Conservation (phyloP, 1,140 invertebrate genomes). For the Meloidogyne chitwoodi region DNA sequence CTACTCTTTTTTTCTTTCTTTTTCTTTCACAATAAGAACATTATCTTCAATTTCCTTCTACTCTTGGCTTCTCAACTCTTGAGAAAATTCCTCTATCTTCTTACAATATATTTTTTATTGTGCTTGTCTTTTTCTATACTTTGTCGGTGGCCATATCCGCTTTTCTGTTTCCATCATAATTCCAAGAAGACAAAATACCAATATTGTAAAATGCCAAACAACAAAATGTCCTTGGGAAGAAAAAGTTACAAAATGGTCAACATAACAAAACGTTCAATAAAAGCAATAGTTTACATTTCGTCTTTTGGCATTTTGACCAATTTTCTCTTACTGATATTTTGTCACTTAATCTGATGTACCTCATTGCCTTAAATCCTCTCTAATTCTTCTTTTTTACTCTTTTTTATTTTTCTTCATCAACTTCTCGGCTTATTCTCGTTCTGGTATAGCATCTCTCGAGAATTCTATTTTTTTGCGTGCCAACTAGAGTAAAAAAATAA, state of each 20-base stretch:
- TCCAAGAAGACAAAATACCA: neutral
- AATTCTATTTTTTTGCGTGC: neutral
- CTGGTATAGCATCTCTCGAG: neutral
- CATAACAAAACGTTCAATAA: neutral
- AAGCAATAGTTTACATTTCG: neutral
- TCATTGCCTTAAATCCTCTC: no score
- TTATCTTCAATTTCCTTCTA: neutral
- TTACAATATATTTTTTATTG: neutral
- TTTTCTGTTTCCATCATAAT: neutral
- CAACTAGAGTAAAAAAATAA: neutral
- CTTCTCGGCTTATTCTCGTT: neutral
- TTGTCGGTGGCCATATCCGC: neutral
- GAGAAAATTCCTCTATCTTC: neutral
- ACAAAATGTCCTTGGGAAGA: no score
- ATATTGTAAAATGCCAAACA: neutral
- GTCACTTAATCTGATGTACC: neutral
- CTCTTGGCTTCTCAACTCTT: neutral
- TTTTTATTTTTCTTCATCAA: neutral
- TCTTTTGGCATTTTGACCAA: neutral
- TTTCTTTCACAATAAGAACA: neutral
- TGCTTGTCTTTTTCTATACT: neutral
- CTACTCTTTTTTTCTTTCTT: neutral
- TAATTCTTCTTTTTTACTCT: no score
- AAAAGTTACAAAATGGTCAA: neutral
- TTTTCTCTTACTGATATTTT: neutral